Evolutionary conservation across 2,113 vertebrate species (phyloP).

Genomic region (Nycticebus coucang): DNA sequence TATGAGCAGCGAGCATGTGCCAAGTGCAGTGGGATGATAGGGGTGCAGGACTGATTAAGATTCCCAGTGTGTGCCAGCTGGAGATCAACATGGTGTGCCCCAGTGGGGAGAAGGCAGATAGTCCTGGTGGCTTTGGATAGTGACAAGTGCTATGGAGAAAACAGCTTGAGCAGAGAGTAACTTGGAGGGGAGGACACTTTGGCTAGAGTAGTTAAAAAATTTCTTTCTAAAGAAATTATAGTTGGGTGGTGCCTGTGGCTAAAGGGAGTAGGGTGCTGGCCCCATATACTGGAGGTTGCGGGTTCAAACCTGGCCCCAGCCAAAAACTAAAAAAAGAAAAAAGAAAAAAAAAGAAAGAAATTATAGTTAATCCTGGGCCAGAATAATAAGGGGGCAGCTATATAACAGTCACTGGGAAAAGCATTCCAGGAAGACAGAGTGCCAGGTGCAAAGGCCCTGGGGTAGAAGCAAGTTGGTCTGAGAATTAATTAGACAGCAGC

Average conservation of each 20-base stretch:
- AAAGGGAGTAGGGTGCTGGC: too few relatives aligned
- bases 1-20: fast-evolving
- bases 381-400: neutral
- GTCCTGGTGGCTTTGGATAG: neutral
- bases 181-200: neutral
- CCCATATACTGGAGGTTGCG: too few relatives aligned
- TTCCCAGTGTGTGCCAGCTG: fast-evolving
- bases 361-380: neutral
- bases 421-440: neutral
- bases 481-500: neutral
- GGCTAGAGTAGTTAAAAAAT: neutral
- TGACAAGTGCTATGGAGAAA: neutral
- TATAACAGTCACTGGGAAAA: neutral
- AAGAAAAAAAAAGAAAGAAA: neutral
- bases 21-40: fast-evolving
- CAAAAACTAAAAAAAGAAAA: too few relatives aligned
- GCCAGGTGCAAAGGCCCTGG: neutral
- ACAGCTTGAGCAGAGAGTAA: too few relatives aligned
- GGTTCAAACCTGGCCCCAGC: too few relatives aligned
- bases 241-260: too few relatives aligned
- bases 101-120: neutral
- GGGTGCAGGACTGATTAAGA: fast-evolving
- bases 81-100: neutral
- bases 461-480: neutral
- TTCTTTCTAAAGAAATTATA: neutral